Percentiles rank a stretch among this genome's conserved stretches.
These are phyloP conservation scores for Napeogenes inachia DNA, from an alignment of 2,888 invertebrate species.

Conservation along the genomic window DNA sequence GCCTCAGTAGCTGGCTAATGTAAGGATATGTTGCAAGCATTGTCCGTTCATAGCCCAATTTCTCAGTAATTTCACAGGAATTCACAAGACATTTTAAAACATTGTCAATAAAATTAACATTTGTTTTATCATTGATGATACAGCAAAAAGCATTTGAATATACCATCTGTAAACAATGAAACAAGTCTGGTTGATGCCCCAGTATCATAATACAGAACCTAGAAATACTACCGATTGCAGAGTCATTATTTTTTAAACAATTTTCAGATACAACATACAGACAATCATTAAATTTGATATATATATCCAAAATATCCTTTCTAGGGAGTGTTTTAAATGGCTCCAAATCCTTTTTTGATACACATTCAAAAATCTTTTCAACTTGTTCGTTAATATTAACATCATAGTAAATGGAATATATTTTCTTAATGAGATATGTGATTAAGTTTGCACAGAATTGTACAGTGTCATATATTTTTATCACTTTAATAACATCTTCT, in stretches of 20 bases:
- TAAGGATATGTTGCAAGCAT: slow-evolving; percentile 53
- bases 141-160: slow-evolving; percentile 51
- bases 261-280: slow-evolving; percentile 56
- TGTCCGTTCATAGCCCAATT: slow-evolving; percentile 42
- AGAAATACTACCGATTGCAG: slow-evolving; percentile 38
- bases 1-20: slow-evolving; percentile 51
- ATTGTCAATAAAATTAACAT: slow-evolving; percentile 35
- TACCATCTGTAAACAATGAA: slow-evolving; percentile 55
- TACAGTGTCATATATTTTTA: slow-evolving; percentile 50
- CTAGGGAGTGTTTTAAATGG: slow-evolving; percentile 44
- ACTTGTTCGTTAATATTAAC: slow-evolving; percentile 40
- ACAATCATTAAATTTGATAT: slow-evolving; percentile 55
- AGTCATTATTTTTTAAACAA: slow-evolving; percentile 39
- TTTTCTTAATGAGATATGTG: slow-evolving; percentile 53
- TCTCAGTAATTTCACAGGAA: slow-evolving; percentile 49
- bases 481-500: slow-evolving; percentile 49
- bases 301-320: slow-evolving; percentile 45
- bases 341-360: slow-evolving; percentile 44
- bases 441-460: slow-evolving; percentile 51
- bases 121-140: slow-evolving; percentile 42
- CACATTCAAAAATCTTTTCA: slow-evolving; percentile 44
- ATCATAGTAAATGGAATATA: slow-evolving; percentile 50
- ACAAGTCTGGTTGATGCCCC: slow-evolving; percentile 45
- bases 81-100: slow-evolving; percentile 43
- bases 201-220: slow-evolving; percentile 41